Evolutionary conservation across 2,888 invertebrate species (phyloP), one percentile per base, ranked within the genome.

Genomic region (Drosophila neotestacea): DNA sequence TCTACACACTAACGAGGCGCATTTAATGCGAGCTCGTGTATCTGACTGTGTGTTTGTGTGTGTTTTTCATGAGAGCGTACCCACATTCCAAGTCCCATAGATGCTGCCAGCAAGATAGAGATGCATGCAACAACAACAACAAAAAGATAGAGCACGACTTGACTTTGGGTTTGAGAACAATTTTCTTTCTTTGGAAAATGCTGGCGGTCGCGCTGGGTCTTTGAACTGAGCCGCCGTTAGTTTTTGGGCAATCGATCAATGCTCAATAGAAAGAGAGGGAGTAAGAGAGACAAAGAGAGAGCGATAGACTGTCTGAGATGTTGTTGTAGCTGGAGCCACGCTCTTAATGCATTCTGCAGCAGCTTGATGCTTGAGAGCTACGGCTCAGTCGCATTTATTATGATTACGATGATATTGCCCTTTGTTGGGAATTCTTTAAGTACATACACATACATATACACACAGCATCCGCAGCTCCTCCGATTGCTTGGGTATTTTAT

Each of bases 161-260:
- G 87, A 84, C 84, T 88, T 88, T 79, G 79, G 84, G 78, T 77
- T 85, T 88, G 67, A 71, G 80, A 83, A 77, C 59, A 80, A 73
- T 85, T 86, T 86, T 81, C 77, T 69, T 72, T 75, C 63, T 66
- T 78, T 80, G 63, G 79, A 77, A 77, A 82, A 70, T 6, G 32
- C 32, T 32, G 32, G 32, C 61, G 51, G 60, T 54, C 32, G 61
- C 50, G 61, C 51, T 65, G 64, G 62, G 56, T 69, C 89, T 85
- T 85, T 88, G 87, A 88, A 89, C 85, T 89, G 67, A 70, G 88
- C 85, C 85, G 89, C 85, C 82, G 81, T 71, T 77, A 72, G 80
- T 65, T 81, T 75, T 85, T 82, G 69, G 85, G 71, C 88, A 85
- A 82, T 89, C 89, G 88, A 85, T 89, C 88, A 87, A 63, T 65